phyloP scores from a whole-genome alignment of 2,113 vertebrate genomes.

The Setophaga kirtlandii region DNA sequence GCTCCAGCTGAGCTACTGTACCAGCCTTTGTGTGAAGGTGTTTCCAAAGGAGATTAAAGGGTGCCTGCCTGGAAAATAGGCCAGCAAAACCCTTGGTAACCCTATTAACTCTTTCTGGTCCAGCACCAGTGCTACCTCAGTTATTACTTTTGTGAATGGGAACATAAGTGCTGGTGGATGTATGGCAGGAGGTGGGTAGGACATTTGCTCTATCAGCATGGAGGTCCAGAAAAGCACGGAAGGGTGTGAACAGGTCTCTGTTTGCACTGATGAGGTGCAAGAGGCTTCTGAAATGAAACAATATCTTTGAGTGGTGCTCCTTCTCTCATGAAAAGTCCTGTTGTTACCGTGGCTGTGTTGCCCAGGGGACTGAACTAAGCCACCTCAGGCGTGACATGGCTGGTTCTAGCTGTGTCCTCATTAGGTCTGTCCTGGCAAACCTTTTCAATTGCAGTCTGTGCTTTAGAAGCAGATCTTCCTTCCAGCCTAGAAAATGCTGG shows the following conservation, averaged over 20 bases:
- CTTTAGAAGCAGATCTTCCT: neutral
- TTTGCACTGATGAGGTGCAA: neutral
- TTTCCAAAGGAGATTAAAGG: conserved; percentile 72
- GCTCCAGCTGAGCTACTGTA: conserved; percentile 69
- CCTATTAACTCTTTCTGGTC: conserved; percentile 36
- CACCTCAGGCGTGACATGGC: neutral
- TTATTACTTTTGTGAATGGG: fast-evolving
- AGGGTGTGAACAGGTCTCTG: neutral
- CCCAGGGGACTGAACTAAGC: neutral
- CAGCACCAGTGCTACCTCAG: neutral
- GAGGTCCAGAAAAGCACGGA: neutral
- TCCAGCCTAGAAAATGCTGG: neutral
- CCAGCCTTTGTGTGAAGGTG: conserved; percentile 64
- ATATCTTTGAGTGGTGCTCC: neutral
- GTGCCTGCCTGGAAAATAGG: conserved; percentile 63
- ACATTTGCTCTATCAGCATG: fast-evolving
- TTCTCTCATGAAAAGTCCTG: neutral
- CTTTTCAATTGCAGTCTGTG: neutral
- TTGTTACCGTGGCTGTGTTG: neutral
- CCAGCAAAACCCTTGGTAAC: conserved; percentile 54
- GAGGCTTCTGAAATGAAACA: neutral
- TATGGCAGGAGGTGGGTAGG: neutral
- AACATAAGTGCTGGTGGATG: neutral
- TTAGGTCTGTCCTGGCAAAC: neutral
- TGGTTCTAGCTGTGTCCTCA: neutral